Base-by-base conservation (phyloP, 64 coral and sea anemone species). In the Dendrophyllia cribrosa region DNA sequence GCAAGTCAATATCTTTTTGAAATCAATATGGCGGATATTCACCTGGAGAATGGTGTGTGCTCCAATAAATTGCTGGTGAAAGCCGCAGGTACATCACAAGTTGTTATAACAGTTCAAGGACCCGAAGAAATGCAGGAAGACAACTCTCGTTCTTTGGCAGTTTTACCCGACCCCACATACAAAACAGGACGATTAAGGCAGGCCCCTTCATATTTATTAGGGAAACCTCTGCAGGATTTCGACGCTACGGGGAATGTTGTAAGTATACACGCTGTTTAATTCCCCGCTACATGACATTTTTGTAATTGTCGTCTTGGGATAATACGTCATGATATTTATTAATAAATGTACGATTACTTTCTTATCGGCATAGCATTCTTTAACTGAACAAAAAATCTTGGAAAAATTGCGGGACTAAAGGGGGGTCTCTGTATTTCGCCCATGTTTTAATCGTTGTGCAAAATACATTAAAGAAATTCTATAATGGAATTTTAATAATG, bases 161-260 rank as follows among this genome's bases (percentile, higher is more conserved):
- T 17, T 25, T 48, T 84, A 3, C 9, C 20, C 10, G 61, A 67
- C 45, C 63, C 80, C 8, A 84, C 80, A 5, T 68, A 67, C 8
- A 84, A 63, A 23, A 45, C 20, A 51, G 80, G 80, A 22, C 62
- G 63, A 47, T 59, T 84, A 13, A 59, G 47, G 58, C 77, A 64
- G 67, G 82, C 85, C 6, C 91, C 91, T 13, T 93, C 91, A 43
- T 93, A 93, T 55, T 34, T 87, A 19, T 17, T 93, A 22, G 91
- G 91, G 66, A 83, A 72, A 56, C 91, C 91, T 44, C 50, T 93
- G 44, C 55, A 79, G 7, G 91, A 93, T 79, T 93, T 86, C 73
- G 91, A 93, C 80, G 91, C 91, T 17, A 86, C 72, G 12, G 70
- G 79, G 21, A 82, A 82, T 20, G 20, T 22, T 17, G 90, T 92